Base-by-base conservation (phyloP, 2,113 vertebrate genomes). In the Rhadina sibilatrix region DNA sequence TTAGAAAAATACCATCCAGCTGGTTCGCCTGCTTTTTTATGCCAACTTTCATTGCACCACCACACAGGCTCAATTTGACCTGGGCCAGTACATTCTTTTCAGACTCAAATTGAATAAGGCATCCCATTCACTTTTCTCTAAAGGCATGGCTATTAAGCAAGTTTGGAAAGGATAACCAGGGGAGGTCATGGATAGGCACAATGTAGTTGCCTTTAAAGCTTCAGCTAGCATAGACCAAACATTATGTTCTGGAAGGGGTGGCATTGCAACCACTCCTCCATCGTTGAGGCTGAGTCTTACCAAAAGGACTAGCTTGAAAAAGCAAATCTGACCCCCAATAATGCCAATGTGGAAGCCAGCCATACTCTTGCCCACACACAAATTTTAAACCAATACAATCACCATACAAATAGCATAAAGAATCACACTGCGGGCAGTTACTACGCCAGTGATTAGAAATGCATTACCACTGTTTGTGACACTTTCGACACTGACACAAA, bases 401-500 rank as follows among this genome's bases (percentile, higher is more conserved):
- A 14, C 22, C 16, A 7, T 18, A 40, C 4, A 8, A 71, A 19
- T 40, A 31, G 5, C 4, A 17, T 12, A 40, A 71, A 53, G 15
- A 15, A 24, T 53, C 49, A 71, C 28, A 40, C 14, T 40, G 37
- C 4, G 12, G 70, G 12, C 17, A 74, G 6, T 56, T 20, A 22
- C 17, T 10, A 44, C 1, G 2, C 16, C 2, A 2, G 30, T 2
- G 3, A 40, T 56, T 17, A 2, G 23, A n/a, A 24, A n/a, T 11
- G 5, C 23, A 44, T 7, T 44, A 42, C 30, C 38, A 56, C 16
- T 2, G 1, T 25, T 25, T 56, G 6, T n/a, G 23, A 56, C 13
- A 28, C 24, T 46, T 57, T 28, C 0, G 7, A 57, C 31, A 10
- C 40, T 46, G 71, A 7, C 71, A 57, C 13, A 74, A 35, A 57